Base-by-base conservation (phyloP, 2,888 invertebrate genomes). In the Myopa testacea region DNA sequence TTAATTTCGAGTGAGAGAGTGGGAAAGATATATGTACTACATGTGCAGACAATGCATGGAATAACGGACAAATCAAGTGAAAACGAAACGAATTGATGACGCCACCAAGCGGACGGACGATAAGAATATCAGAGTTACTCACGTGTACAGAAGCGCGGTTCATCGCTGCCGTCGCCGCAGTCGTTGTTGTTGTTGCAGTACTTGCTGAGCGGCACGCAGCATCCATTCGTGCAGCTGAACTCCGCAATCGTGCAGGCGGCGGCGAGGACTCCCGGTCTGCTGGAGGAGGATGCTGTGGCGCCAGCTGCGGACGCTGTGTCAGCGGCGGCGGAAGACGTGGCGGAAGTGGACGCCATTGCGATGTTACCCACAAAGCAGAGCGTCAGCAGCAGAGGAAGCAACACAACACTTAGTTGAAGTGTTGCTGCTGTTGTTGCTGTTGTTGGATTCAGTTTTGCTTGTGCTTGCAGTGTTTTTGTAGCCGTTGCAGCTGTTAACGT, bases 91-190 rank as follows among this genome's bases (percentile, higher is more conserved):
- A 10, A 1, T 6, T 10, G 10, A 45, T 45, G 45, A 45, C 45
- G 1, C 10, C 45, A 3, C 45, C 6, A 6, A 45, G 10, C 10
- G 10, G 7, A 10, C 3, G 34, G 34, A 65, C 38, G 16, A 38
- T 26, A 65, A 65, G 37, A 12, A 38, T 4, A 38, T 37, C 34
- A 7, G 8, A 62, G 34, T 19, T 80, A 93, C 95, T 94, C 90
- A 95, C 95, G 93, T 88, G 95, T 93, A 87, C 95, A 95, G 89
- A 94, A 93, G 84, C 94, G 91, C 26, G 95, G 95, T 86, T 95
- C 95, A 86, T 95, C 95, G 45, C 94, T 93, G 4, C 93, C 92
- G 86, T 95, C 95, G 0, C 94, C 95, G 85, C 95, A 95, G 86
- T 96, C 94, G 88, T 95, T 94, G 81, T 92, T 91, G 81, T 93